Percentiles rank a stretch among this genome's conserved stretches.
Evolutionary conservation across 2,797 vertebrate species (phyloP).

Genomic region (Lepus townsendii): DNA sequence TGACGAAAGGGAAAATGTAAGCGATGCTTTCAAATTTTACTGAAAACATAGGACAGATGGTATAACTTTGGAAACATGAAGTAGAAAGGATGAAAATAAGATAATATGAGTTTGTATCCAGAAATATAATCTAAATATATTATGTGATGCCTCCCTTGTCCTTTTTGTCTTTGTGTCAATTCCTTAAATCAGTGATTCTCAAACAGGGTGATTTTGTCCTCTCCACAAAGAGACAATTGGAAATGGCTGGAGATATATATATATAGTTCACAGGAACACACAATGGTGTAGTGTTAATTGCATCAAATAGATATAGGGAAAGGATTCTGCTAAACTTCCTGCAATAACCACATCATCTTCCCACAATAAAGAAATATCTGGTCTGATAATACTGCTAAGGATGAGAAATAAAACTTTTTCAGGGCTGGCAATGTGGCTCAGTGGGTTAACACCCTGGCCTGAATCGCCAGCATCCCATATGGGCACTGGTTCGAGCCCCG

Average conservation of each 20-base stretch:
- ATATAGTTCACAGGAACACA: not conserved
- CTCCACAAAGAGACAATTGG: not conserved
- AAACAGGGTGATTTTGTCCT: not conserved
- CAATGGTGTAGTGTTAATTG: not conserved
- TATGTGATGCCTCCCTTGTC: not conserved
- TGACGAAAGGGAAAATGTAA: not conserved
- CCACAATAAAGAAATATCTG: not conserved
- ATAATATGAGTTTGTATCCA: not conserved
- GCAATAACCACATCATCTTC: not conserved
- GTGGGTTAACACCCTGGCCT: too few relatives aligned
- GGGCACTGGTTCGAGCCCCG: too few relatives aligned
- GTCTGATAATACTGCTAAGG: not conserved
- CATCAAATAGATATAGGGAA: not conserved
- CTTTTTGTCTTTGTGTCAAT: not conserved
- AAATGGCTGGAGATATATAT: not conserved
- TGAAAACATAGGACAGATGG: not conserved
- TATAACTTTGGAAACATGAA: slow-evolving; percentile 20
- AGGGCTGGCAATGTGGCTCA: too few relatives aligned
- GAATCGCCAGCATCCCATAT: too few relatives aligned
- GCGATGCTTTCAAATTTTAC: not conserved
- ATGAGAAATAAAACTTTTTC: not conserved
- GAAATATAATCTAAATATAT: not conserved
- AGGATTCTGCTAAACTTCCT: not conserved
- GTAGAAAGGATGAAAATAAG: not conserved
- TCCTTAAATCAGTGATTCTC: slow-evolving; percentile 19